A percentile compares a stretch with the other conserved stretches of the same genome.
phyloP scores from a whole-genome alignment of 2,797 vertebrate species.

The Anguilla megastoma region DNA sequence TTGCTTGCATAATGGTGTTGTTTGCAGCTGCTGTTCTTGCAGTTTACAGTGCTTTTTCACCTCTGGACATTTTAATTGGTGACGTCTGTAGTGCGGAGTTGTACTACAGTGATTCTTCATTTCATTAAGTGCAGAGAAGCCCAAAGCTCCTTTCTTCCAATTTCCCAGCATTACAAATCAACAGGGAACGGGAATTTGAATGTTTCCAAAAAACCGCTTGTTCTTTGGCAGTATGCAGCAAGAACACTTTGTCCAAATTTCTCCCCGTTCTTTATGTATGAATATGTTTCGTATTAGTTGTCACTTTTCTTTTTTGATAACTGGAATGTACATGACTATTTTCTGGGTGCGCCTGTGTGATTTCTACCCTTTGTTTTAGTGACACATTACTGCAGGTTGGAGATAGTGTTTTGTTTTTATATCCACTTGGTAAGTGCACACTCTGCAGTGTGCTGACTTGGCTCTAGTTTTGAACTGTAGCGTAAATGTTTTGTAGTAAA shows the following conservation, averaged over 20 bases:
- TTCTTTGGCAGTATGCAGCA: background rate
- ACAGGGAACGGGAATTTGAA: background rate
- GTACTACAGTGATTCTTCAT: slow-evolving; percentile 16
- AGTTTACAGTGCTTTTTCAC: background rate
- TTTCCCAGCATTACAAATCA: background rate
- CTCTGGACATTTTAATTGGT: background rate
- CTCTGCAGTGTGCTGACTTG: background rate
- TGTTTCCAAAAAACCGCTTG: background rate
- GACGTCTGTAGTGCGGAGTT: background rate
- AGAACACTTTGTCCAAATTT: background rate
- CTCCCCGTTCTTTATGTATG: background rate
- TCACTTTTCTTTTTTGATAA: background rate
- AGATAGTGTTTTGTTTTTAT: background rate
- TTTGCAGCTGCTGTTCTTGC: background rate
- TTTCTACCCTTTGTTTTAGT: background rate
- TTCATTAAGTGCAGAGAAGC: background rate
- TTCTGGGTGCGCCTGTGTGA: background rate
- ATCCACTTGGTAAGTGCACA: background rate
- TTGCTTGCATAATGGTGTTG: background rate
- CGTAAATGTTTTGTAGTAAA: background rate
- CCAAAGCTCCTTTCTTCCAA: background rate
- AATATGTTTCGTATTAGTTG: background rate
- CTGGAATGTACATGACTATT: background rate
- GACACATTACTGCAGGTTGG: background rate
- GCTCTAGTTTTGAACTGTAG: background rate